Evolutionary conservation across 2,888 invertebrate species (phyloP).

Genomic region (Oeneis ivallda): DNA sequence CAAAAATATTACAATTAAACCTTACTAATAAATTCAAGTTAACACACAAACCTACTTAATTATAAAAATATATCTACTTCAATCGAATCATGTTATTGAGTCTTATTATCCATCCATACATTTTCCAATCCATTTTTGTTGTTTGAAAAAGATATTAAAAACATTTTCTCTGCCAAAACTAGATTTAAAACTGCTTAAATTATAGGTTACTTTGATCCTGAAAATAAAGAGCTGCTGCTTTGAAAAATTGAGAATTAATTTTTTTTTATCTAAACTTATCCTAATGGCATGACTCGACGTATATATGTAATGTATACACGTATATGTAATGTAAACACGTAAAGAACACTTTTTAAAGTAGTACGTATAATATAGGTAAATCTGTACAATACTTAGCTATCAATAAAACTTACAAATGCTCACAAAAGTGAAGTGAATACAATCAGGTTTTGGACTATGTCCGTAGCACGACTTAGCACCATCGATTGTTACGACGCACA

Average conservation of each 20-base stretch:
- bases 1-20: neutral
- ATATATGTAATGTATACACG: too few species aligned
- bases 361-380: slow-evolving; percentile 53
- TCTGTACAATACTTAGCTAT: slow-evolving; percentile 74
- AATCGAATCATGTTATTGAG: neutral
- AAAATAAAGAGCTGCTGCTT: neutral
- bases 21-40: neutral
- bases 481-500: slow-evolving; percentile 53
- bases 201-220: neutral
- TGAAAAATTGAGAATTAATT: neutral
- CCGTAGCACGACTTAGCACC: slow-evolving; percentile 79
- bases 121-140: neutral
- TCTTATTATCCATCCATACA: neutral
- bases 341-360: slow-evolving; percentile 49
- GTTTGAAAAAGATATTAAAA: too few species aligned
- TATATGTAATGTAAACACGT: slow-evolving; percentile 24
- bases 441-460: slow-evolving; percentile 72
- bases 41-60: neutral
- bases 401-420: slow-evolving; percentile 56
- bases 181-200: too few species aligned
- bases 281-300: slow-evolving; percentile 80
- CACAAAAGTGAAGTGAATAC: slow-evolving; percentile 66
- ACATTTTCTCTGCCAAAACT: too few species aligned
- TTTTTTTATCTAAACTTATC: slow-evolving; percentile 53
- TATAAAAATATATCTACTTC: neutral